Percentiles rank a stretch among this genome's conserved stretches.
Evolutionary conservation across 1,140 invertebrate genomes (phyloP).

Genomic region (Formica selysi): DNA sequence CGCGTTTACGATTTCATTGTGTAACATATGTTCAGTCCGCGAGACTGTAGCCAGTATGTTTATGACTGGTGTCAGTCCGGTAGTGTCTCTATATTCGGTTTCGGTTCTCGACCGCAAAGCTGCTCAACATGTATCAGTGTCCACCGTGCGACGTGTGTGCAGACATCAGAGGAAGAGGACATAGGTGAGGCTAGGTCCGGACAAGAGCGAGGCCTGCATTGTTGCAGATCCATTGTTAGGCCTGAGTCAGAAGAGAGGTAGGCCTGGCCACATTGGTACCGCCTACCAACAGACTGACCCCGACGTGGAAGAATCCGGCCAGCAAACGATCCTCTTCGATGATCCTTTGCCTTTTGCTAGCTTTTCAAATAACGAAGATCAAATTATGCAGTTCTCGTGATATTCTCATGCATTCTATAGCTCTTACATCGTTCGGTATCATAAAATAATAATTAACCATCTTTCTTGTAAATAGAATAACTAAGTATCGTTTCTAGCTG

Average conservation of each 20-base stretch:
- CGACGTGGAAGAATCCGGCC: slow-evolving; percentile 70
- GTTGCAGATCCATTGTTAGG: slow-evolving; percentile 77
- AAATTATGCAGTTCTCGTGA: neutral
- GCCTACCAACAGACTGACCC: slow-evolving; percentile 78
- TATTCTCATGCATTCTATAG: neutral
- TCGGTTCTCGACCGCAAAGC: slow-evolving; percentile 59
- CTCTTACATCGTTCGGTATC: neutral
- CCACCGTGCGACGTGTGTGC: slow-evolving; percentile 57
- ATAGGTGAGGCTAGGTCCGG: slow-evolving; percentile 63
- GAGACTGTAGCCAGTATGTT: slow-evolving; percentile 59
- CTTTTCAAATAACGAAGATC: slow-evolving; percentile 4
- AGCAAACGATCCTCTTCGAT: slow-evolving; percentile 64
- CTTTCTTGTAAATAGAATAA: slow-evolving; percentile 21
- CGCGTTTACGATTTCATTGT: slow-evolving; percentile 49
- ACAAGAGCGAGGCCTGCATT: slow-evolving; percentile 69
- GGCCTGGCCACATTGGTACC: slow-evolving; percentile 78
- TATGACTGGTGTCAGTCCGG: slow-evolving; percentile 29
- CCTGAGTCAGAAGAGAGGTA: slow-evolving; percentile 72
- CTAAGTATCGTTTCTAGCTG: neutral
- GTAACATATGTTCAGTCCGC: slow-evolving; percentile 12
- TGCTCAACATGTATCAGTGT: slow-evolving; percentile 70
- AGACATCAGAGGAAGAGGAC: slow-evolving; percentile 59
- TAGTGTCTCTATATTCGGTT: slow-evolving; percentile 64
- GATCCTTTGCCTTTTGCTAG: slow-evolving; percentile 24
- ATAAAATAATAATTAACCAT: neutral